Percentiles rank a stretch among this genome's conserved stretches.
These are phyloP conservation scores for Nebria ingens DNA, from an alignment of 1,140 invertebrate genomes.

Conservation along the genomic window DNA sequence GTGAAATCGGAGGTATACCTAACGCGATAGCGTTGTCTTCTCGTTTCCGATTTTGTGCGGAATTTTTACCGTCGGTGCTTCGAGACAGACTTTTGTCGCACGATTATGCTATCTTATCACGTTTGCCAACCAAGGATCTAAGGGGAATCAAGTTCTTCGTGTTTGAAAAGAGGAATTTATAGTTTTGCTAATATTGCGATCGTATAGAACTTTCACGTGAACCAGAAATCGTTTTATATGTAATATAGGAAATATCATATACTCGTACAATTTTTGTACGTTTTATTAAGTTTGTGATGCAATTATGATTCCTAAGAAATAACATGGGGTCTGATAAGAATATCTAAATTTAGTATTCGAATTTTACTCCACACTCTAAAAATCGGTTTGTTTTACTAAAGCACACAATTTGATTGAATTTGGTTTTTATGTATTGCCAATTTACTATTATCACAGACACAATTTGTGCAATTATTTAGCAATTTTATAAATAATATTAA, in stretches of 20 bases:
- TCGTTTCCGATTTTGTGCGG: background rate
- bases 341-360: background rate
- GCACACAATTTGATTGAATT: too few species aligned
- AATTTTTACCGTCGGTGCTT: background rate
- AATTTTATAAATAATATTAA: too few species aligned
- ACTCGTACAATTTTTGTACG: too few species aligned
- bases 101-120: slow-evolving; percentile 7
- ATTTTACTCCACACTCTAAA: too few species aligned
- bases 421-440: too few species aligned
- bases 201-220: background rate
- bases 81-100: background rate
- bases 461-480: too few species aligned
- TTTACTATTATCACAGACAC: too few species aligned
- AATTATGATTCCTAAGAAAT: background rate
- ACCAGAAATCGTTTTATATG: slow-evolving; percentile 2
- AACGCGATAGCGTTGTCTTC: background rate
- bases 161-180: slow-evolving; percentile 1
- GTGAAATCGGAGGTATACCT: background rate
- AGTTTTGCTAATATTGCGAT: slow-evolving; percentile 1
- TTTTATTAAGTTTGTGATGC: too few species aligned
- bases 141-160: background rate
- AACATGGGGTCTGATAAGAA: background rate
- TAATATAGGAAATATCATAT: background rate
- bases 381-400: too few species aligned
- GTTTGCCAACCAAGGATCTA: background rate